These are phyloP conservation scores for Diaprepes abbreviatus DNA, from an alignment of 2,888 invertebrate species.

Conservation along the genomic window DNA sequence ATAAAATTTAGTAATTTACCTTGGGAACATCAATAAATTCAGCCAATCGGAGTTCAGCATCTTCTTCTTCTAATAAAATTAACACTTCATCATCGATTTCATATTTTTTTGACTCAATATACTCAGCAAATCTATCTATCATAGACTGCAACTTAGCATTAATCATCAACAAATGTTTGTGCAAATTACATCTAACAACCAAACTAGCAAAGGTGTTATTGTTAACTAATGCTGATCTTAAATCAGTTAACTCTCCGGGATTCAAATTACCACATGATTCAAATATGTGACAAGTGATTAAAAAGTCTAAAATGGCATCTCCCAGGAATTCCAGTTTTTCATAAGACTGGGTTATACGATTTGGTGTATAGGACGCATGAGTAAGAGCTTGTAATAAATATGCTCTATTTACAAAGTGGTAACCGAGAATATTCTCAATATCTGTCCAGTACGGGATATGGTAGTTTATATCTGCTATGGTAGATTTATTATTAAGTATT, in stretches of 20 bases:
- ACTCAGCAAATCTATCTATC: slow-evolving; percentile 75
- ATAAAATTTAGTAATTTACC: slow-evolving; percentile 57
- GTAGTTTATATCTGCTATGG: slow-evolving; percentile 68
- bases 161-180: slow-evolving; percentile 77
- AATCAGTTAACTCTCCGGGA: slow-evolving; percentile 92
- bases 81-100: slow-evolving; percentile 78
- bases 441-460: slow-evolving; percentile 59
- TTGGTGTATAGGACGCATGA: slow-evolving; percentile 89
- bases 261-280: slow-evolving; percentile 78
- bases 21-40: slow-evolving; percentile 93
- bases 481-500: slow-evolving; percentile 62
- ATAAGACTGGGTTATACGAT: slow-evolving; percentile 89
- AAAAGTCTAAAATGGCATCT: slow-evolving; percentile 91
- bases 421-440: slow-evolving; percentile 77
- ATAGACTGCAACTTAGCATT: slow-evolving; percentile 70
- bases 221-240: slow-evolving; percentile 95
- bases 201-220: slow-evolving; percentile 95
- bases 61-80: slow-evolving; percentile 76
- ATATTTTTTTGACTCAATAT: slow-evolving; percentile 74
- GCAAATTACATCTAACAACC: slow-evolving; percentile 87
- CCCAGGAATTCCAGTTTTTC: slow-evolving; percentile 93
- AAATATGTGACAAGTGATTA: slow-evolving; percentile 89
- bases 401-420: slow-evolving; percentile 84
- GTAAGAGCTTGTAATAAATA: slow-evolving; percentile 92
- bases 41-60: slow-evolving; percentile 72